Evolutionary conservation across 2,888 invertebrate species (phyloP), one percentile per base, ranked within the genome.

Genomic region (Rhaphigaster nebulosa): DNA sequence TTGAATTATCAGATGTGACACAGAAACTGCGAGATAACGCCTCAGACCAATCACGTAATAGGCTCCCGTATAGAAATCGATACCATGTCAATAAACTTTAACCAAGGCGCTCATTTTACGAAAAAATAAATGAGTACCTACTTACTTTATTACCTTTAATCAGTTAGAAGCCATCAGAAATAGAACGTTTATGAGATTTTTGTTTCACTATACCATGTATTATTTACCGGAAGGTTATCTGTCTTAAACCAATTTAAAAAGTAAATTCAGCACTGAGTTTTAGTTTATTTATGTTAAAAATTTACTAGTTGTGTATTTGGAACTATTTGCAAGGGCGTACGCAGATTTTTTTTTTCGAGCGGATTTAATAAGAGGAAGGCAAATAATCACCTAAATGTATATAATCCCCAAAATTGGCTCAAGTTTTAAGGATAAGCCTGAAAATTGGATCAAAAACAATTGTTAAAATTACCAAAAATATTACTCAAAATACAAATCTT

Each of bases 1-100:
- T 76, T 20, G 70, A 76, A 26, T 38, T 76, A 76, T 76, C 70
- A 76, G 70, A 76, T 76, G 70, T 76, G 70, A 76, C 70, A 76
- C 34, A 76, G 70, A 76, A 6, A 76, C 70, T 23, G 70, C 18
- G 70, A 76, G 70, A 38, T 38, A 76, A 20, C 20, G 34, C 70
- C 70, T 23, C 70, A 38, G 70, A 38, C 70, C 70, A 76, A 76
- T 76, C 70, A 76, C 70, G 34, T 76, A 76, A 76, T 76, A 76
- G 70, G 8, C 70, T 76, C 5, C 23, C 1, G 70, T 5, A 38
- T 18, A 38, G 70, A 23, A 76, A 38, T 76, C 70, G 70, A 76
- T 76, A 34, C 23, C 34, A 23, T 20, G 70, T 38, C 70, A 76
- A 76, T 76, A 76, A 76, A 76, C 70, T 76, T 76, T 70, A 34